These are phyloP conservation scores for Gobio gobio DNA, from an alignment of 2,113 vertebrate species.

Conservation along the genomic window DNA sequence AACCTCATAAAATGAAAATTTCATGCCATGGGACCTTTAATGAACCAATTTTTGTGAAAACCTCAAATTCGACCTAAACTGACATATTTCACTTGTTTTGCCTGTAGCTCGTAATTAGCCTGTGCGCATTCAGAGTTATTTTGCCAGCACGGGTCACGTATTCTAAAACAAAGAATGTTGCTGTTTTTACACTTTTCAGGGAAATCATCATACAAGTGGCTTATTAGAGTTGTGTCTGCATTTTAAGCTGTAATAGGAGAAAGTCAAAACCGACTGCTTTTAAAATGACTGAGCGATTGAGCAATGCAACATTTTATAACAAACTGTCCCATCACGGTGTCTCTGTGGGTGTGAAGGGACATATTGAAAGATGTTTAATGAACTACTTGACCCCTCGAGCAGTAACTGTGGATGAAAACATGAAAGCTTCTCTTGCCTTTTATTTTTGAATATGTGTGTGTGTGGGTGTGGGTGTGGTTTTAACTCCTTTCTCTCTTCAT, in stretches of 20 bases:
- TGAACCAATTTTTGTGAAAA: too few species aligned
- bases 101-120: too few species aligned
- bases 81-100: too few species aligned
- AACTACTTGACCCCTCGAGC: constrained; percentile 4
- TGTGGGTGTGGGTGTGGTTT: not conserved
- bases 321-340: not conserved
- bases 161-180: not conserved
- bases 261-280: not conserved
- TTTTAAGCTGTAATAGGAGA: not conserved
- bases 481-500: constrained; percentile 15
- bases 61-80: too few species aligned
- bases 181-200: not conserved
- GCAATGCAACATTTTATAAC: not conserved
- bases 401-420: constrained; percentile 5
- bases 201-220: not conserved
- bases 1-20: too few species aligned
- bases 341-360: not conserved
- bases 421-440: constrained; percentile 13
- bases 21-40: too few species aligned
- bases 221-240: not conserved
- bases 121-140: too few species aligned
- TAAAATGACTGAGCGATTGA: not conserved
- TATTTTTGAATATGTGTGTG: not conserved
- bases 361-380: not conserved
- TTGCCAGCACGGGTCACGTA: not conserved